These are phyloP conservation scores for Phallusia fumigata DNA, from an alignment of 23 tunicate species.

Conservation along the genomic window DNA sequence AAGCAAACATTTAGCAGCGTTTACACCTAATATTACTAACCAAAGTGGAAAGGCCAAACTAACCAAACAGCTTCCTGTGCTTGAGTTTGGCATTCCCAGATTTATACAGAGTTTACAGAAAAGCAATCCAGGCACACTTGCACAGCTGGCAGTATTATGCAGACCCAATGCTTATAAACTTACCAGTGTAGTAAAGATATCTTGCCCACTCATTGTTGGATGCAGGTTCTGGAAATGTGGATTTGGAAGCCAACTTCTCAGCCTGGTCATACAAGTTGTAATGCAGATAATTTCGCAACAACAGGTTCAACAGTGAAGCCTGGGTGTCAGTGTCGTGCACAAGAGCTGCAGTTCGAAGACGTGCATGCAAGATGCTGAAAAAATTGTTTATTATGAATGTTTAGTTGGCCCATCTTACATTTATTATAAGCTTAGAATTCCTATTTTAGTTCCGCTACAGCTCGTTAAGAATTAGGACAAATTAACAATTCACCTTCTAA, in stretches of 20 bases:
- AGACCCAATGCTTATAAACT: not conserved
- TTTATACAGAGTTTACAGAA: too few species aligned
- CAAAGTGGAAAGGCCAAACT: too few species aligned
- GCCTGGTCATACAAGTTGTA: conserved; percentile 95
- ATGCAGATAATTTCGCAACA: conserved; percentile 85
- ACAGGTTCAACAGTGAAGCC: conserved; percentile 74
- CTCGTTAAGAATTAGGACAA: not conserved
- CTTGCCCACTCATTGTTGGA: conserved; percentile 97
- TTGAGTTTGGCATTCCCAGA: too few species aligned
- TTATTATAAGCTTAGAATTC: too few species aligned
- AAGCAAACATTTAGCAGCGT: not conserved
- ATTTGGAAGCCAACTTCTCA: conserved; percentile 86
- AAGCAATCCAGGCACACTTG: too few species aligned
- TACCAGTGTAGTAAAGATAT: conserved; percentile 88
- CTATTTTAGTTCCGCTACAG: too few species aligned
- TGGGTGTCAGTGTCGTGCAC: conserved; percentile 84
- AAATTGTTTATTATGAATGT: too few species aligned
- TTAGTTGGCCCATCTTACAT: too few species aligned
- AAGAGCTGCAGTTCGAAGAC: conserved; percentile 89
- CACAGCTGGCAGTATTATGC: too few species aligned
- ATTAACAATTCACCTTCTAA: conserved; percentile 44
- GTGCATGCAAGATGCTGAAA: conserved; percentile 63
- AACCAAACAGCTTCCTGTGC: too few species aligned
- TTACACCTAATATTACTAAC: not conserved
- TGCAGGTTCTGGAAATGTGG: conserved; percentile 89